phyloP scores from a whole-genome alignment of 2,797 vertebrate genomes.

The Myotis vivesi region DNA sequence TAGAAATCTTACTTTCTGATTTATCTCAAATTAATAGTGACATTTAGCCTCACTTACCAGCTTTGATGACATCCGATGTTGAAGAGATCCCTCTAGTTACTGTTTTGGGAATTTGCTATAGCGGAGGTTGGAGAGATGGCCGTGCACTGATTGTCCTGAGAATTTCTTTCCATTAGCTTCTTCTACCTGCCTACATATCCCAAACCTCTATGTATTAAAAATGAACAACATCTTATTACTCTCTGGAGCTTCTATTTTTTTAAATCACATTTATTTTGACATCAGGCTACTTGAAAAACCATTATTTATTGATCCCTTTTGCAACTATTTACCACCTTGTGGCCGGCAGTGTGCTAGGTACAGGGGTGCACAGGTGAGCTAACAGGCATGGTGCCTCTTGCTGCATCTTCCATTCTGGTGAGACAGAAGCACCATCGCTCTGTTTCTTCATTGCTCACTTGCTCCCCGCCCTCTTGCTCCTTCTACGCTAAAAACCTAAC shows the following conservation, averaged over 20 bases:
- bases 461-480: not conserved
- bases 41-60: not conserved
- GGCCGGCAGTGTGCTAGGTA: not conserved
- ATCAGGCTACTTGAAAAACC: not conserved
- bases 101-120: not conserved
- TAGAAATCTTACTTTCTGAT: not conserved
- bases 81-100: not conserved
- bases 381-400: rapidly evolving
- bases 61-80: not conserved
- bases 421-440: not conserved
- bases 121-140: not conserved
- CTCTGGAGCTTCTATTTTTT: not conserved
- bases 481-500: not conserved
- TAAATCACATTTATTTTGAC: not conserved
- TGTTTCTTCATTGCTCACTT: not conserved
- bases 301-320: not conserved
- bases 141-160: not conserved
- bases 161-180: not conserved
- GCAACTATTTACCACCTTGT: not conserved
- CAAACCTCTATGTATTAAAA: not conserved
- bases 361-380: rapidly evolving
- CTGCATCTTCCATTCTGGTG: not conserved
- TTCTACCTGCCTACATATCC: not conserved
- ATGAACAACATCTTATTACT: not conserved
- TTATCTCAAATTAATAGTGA: not conserved